Evolutionary conservation across 2,797 vertebrate genomes (phyloP).

Genomic region (Muscicapa comitata): DNA sequence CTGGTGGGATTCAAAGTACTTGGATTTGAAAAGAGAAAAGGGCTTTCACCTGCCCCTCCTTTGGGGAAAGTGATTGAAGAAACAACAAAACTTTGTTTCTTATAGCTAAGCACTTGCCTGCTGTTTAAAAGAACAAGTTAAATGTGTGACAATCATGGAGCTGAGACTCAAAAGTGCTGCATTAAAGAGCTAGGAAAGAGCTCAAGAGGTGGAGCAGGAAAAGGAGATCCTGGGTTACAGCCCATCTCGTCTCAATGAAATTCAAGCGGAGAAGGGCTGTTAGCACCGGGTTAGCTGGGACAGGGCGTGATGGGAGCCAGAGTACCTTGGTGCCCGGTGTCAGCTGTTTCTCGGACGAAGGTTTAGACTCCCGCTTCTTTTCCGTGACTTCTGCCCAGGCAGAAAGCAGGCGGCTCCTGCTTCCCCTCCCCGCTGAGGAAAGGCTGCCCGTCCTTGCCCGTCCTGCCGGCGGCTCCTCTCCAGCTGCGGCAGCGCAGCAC

Average conservation of each 20-base stretch:
- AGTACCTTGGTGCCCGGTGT: accelerated
- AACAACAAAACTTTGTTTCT: background rate
- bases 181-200: slow-evolving; percentile 32
- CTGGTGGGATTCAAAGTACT: background rate
- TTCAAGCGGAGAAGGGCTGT: background rate
- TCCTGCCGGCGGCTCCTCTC: background rate
- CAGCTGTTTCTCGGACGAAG: background rate
- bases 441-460: background rate
- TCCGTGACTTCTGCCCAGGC: background rate
- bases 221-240: background rate
- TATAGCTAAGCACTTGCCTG: background rate
- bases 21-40: background rate
- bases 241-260: background rate
- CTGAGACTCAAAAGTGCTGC: background rate
- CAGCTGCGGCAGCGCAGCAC: background rate
- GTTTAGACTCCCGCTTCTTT: background rate
- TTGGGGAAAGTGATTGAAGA: background rate
- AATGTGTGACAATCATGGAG: background rate
- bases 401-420: background rate
- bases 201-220: slow-evolving; percentile 37
- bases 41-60: background rate
- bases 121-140: background rate
- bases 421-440: background rate
- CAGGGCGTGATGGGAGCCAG: background rate
- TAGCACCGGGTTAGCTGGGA: background rate